Evolutionary conservation across 2,113 vertebrate species (phyloP), one percentile per base, ranked within the genome.

Genomic region (Pelobates fuscus): DNA sequence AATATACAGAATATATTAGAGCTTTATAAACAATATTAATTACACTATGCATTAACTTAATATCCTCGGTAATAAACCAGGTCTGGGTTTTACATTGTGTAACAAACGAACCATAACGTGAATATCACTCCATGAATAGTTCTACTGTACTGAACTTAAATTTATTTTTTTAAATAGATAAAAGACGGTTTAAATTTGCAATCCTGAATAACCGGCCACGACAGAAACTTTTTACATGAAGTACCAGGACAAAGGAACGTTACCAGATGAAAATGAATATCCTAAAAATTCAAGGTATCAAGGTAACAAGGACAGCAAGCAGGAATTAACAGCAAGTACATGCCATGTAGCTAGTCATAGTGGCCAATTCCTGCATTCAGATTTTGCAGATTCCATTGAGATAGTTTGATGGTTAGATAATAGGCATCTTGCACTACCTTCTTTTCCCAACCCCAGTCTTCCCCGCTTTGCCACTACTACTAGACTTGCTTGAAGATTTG

Each of bases 401-500:
- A 1, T 15, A 21, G n/a, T 3, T 3, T 44, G 14, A 41, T 7
- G 10, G 4, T 10, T 29, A 8, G 10, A 20, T 15, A 5, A 11
- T 15, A 11, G 20, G 18, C 26, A 2, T 10, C 21, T 29, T 59
- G 81, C 83, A 96, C 95, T 98, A 99, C 94, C 97, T 98, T 91
- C 97, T 91, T 85, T 99, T 99, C 60, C 90, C 91, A 70, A 93
- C 87, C 68, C 92, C 90, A 79, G 89, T 94, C 85, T 96, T 94
- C 70, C 93, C 94, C 79, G 91, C 82, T 90, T 98, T 98, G 86
- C 88, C 95, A 87, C 94, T 92, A 2, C 84, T 81, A 71, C 86
- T 81, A 71, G 95, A 92, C 81, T 98, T 99, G 86, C 94, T 92
- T 67, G 97, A 94, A 77, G 94, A 93, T 81, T 99, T 99, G 83